Conservation (phyloP, 2,113 vertebrate genomes). For the Pycnonotus jocosus region DNA sequence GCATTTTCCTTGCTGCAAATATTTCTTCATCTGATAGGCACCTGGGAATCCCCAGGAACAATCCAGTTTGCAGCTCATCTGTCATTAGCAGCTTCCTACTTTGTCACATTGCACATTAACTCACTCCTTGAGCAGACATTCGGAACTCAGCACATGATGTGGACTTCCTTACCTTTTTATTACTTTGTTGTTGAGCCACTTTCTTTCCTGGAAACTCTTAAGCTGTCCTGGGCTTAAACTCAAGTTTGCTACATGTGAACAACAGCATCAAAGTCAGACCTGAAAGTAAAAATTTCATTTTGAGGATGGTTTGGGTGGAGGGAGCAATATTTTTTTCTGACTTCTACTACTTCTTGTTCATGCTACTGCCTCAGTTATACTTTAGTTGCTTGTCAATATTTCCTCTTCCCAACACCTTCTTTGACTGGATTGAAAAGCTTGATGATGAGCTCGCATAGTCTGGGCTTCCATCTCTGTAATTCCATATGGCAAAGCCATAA, state of each 20-base stretch:
- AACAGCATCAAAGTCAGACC: not conserved
- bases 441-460: not conserved
- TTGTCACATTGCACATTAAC: not conserved
- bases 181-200: not conserved
- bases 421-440: not conserved
- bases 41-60: not conserved
- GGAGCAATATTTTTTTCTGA: not conserved
- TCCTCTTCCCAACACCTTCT: not conserved
- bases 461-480: not conserved
- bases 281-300: not conserved
- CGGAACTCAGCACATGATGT: not conserved
- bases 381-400: not conserved
- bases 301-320: not conserved
- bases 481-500: not conserved
- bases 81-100: not conserved
- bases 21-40: not conserved
- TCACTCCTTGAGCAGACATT: not conserved
- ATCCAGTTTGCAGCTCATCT: not conserved
- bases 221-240: not conserved
- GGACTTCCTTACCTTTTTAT: not conserved
- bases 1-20: not conserved
- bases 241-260: not conserved
- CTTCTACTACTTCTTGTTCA: not conserved
- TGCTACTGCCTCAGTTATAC: not conserved
- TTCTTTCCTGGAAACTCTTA: not conserved